phyloP scores from a whole-genome alignment of 2,113 vertebrate genomes.

The Aphelocoma coerulescens region DNA sequence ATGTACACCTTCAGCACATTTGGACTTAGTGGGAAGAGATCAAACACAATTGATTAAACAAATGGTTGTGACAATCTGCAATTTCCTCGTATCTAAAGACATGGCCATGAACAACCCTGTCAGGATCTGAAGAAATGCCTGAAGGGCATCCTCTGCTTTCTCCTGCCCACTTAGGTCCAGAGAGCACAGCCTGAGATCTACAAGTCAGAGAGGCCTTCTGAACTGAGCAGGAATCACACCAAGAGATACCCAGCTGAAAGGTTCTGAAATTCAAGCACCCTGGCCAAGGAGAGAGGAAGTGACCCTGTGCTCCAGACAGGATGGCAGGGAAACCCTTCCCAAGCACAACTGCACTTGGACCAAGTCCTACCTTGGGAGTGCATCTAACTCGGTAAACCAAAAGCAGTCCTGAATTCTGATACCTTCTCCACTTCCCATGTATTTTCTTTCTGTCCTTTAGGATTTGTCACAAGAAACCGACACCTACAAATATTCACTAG shows the following conservation, averaged over 20 bases:
- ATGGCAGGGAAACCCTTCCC: neutral
- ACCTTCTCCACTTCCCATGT: neutral
- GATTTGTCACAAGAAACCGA: neutral
- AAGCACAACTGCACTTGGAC: neutral
- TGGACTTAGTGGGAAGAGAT: neutral
- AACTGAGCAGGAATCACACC: neutral
- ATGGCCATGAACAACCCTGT: fast-evolving
- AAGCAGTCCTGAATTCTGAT: neutral
- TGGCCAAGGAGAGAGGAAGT: neutral
- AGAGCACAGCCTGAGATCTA: neutral
- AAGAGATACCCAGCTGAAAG: neutral
- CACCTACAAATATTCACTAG: neutral
- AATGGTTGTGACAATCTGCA: fast-evolving
- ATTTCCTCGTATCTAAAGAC: neutral
- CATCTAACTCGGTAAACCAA: neutral
- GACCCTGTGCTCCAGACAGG: neutral
- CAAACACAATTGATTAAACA: neutral
- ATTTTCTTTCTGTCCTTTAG: neutral
- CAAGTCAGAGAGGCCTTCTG: neutral
- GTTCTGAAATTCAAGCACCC: neutral
- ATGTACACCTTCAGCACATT: neutral
- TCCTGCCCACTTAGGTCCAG: neutral
- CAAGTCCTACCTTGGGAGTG: neutral
- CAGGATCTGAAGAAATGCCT: neutral
- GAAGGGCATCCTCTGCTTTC: no score